These are phyloP conservation scores for Halcyon senegalensis DNA, from an alignment of 2,113 vertebrate genomes.

Conservation along the genomic window DNA sequence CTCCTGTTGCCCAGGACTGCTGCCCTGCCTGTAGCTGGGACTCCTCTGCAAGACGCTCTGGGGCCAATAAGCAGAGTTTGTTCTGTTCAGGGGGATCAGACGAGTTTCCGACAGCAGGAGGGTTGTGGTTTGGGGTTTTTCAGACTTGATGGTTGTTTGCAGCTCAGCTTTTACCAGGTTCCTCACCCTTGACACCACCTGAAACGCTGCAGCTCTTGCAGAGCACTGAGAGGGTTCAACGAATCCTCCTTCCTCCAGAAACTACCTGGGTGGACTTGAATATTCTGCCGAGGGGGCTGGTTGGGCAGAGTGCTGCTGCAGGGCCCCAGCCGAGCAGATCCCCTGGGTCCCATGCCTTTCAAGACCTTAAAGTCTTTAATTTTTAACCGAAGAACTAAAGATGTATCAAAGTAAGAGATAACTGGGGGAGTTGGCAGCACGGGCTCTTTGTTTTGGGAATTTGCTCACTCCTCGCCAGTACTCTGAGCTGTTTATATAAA, in stretches of 20 bases:
- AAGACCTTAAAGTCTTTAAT: neutral
- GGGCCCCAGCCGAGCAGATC: neutral
- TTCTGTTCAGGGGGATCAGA: neutral
- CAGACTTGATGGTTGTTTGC: neutral
- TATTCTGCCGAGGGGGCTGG: neutral
- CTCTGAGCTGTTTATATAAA: neutral
- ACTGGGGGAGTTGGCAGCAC: neutral
- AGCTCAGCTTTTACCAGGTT: neutral
- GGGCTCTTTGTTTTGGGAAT: neutral
- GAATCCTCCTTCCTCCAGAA: neutral
- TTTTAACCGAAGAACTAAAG: neutral
- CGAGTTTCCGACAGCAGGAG: neutral
- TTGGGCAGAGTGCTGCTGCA: neutral
- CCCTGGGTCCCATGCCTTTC: neutral
- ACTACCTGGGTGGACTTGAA: neutral
- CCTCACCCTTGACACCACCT: rapidly evolving
- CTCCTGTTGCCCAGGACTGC: neutral
- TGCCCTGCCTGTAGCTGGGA: rapidly evolving
- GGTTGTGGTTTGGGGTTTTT: neutral
- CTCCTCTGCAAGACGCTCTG: neutral
- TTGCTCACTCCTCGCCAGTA: neutral
- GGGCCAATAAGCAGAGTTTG: neutral
- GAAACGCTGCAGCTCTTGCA: neutral
- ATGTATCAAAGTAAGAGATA: neutral
- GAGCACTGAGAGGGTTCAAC: neutral